phyloP scores from a whole-genome alignment of 2,113 vertebrate species.

The Excalfactoria chinensis region DNA sequence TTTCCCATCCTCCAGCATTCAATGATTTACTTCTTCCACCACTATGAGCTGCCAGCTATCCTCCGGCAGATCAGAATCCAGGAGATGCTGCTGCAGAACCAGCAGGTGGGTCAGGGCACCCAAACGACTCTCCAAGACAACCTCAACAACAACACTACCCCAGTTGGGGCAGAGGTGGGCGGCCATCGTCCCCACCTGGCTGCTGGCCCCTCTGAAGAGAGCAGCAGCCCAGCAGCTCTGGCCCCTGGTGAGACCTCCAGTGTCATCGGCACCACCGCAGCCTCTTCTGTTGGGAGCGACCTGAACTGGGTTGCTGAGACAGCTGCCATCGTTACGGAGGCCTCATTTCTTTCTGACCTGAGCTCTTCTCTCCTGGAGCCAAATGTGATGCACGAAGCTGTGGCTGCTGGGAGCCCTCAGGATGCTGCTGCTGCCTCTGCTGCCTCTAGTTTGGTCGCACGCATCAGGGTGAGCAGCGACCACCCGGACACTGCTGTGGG shows the following conservation, averaged over 20 bases:
- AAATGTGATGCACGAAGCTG: not conserved
- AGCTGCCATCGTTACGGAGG: slow-evolving; percentile 86
- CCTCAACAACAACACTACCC: slow-evolving; percentile 91
- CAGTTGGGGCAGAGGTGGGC: fast-evolving
- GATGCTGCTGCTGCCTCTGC: not conserved
- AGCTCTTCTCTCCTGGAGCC: slow-evolving; percentile 73
- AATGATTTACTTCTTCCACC: slow-evolving; percentile 99
- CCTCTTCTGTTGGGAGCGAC: slow-evolving; percentile 45
- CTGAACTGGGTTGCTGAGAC: slow-evolving; percentile 92
- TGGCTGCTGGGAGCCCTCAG: not conserved
- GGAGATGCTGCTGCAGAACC: slow-evolving; percentile 95
- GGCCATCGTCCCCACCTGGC: slow-evolving; percentile 9
- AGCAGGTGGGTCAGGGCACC: slow-evolving; percentile 87
- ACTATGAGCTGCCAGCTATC: slow-evolving; percentile 96
- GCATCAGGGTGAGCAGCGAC: slow-evolving; percentile 60
- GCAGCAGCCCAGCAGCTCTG: not conserved
- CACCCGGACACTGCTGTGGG: not conserved
- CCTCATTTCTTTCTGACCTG: slow-evolving; percentile 81
- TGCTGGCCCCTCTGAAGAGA: fast-evolving
- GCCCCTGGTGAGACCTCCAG: slow-evolving; percentile 34
- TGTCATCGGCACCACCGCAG: not conserved
- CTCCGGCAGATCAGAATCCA: slow-evolving; percentile 97
- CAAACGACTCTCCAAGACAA: slow-evolving; percentile 92
- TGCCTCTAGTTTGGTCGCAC: slow-evolving; percentile 51
- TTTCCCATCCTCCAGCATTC: slow-evolving; percentile 84